Base-by-base conservation (phyloP, 2,113 vertebrate genomes). In the Salvator merianae region DNA sequence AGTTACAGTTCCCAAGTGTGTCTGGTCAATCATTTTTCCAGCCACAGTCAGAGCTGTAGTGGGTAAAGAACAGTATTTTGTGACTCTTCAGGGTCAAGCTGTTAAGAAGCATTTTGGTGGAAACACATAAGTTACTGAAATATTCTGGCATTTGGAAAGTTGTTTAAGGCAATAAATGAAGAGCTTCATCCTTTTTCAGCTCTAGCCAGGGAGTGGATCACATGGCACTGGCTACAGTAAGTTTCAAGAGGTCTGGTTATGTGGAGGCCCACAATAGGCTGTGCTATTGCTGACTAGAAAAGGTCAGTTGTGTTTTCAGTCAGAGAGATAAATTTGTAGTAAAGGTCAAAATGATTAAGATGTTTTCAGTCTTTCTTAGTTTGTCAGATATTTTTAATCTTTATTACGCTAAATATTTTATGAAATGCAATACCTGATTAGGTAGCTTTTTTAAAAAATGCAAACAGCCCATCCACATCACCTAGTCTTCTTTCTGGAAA, bases 331-430 rank as follows among this genome's bases (percentile, higher is more conserved):
- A 94, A 93, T 89, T 63, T 83, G 80, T 84, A 40, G 81, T 88
- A 93, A 95, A 95, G 77, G 63, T 91, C 91, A 92, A 77, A 89
- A 90, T 77, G 84, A 94, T 90, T 88, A 93, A 90, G 87, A 91
- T 40, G 26, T 93, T 84, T 93, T 92, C 84, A 47, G 13, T 86
- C 81, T 78, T 28, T 78, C 79, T 89, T 75, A 82, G 10, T 90
- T 86, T 90, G 79, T 59, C 66, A 87, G 30, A 90, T 94, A 81
- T 26, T 80, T 88, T 74, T 80, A 7, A 93, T 93, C 87, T 92
- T 94, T 84, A 88, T 71, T 86, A 81, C 1, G 1, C 13, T 78
- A 69, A 71, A 62, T 90, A 91, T 87, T 93, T 94, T 94, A 88
- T 90, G 89, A 79, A 90, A 83, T 86, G 86, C 7, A 0, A 66